Evolutionary conservation across 2,888 invertebrate genomes (phyloP).

Genomic region (Scaptomyza flava): DNA sequence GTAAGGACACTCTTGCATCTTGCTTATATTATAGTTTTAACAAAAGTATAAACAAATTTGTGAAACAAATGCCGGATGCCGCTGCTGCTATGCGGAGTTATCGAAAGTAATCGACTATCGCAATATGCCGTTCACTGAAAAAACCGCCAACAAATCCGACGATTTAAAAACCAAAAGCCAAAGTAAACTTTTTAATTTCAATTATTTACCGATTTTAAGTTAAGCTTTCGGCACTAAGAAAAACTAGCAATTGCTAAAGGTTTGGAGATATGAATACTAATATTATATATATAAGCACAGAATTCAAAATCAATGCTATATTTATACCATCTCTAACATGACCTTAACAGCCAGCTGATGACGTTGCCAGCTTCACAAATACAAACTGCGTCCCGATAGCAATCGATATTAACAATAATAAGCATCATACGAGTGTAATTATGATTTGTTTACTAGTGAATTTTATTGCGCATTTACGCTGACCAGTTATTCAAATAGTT

Average conservation of each 20-base stretch:
- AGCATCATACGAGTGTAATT: too few relatives aligned
- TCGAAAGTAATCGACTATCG: conserved; percentile 1
- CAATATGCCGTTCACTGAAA: not conserved
- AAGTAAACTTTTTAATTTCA: too few relatives aligned
- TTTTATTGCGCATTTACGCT: not conserved
- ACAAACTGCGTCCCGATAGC: not conserved
- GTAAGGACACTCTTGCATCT: conserved; percentile 88
- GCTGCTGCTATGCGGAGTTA: not conserved
- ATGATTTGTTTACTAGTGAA: too few relatives aligned
- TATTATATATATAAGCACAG: conserved; percentile 86
- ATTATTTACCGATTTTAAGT: not conserved
- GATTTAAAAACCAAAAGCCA: not conserved
- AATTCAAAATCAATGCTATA: not conserved
- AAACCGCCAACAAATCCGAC: not conserved
- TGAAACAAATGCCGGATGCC: conserved; percentile 19
- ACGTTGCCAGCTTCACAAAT: conserved; percentile 21
- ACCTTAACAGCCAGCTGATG: not conserved
- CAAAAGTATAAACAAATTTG: not conserved
- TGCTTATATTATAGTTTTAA: conserved; percentile 13
- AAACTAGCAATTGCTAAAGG: not conserved
- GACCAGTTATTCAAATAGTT: not conserved
- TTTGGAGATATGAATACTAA: conserved; percentile 80
- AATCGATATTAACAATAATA: not conserved
- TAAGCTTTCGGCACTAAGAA: not conserved
- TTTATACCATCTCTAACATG: conserved; percentile 17